These are phyloP conservation scores for Eristalis tenax DNA, from an alignment of 2,888 invertebrate genomes.

Conservation along the genomic window DNA sequence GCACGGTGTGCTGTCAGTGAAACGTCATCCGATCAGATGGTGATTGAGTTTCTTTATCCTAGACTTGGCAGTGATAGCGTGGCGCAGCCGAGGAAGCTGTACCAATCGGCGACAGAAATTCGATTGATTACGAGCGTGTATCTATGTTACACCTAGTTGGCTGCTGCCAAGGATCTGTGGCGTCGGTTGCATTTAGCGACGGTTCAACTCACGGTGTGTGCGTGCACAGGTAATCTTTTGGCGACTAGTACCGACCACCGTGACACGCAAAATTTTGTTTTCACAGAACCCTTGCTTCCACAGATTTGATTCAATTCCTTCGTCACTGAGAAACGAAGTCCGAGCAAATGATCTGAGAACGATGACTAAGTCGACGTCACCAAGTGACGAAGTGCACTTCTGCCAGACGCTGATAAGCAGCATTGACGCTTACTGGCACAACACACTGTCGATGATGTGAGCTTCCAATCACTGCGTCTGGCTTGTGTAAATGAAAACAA, in stretches of 20 bases:
- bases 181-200: not conserved
- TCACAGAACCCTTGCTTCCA: no score
- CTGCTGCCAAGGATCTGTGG: not conserved
- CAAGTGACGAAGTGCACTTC: not conserved
- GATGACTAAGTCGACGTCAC: not conserved
- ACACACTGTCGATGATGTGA: not conserved
- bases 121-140: not conserved
- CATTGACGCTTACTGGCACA: not conserved
- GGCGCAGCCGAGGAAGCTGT: not conserved
- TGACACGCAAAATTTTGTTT: no score
- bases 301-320: no score
- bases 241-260: no score
- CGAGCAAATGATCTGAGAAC: not conserved
- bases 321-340: not conserved
- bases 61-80: no score
- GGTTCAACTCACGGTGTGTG: no score
- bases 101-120: not conserved
- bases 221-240: no score
- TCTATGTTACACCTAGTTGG: not conserved
- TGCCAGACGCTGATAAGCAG: not conserved
- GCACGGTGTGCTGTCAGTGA: slow-evolving; percentile 1
- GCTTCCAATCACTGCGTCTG: not conserved
- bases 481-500: not conserved
- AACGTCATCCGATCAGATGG: slow-evolving; percentile 17
- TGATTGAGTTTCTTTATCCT: slow-evolving; percentile 34